Evolutionary conservation across 2,797 vertebrate species (phyloP).

Genomic region (Clarias fuscus): DNA sequence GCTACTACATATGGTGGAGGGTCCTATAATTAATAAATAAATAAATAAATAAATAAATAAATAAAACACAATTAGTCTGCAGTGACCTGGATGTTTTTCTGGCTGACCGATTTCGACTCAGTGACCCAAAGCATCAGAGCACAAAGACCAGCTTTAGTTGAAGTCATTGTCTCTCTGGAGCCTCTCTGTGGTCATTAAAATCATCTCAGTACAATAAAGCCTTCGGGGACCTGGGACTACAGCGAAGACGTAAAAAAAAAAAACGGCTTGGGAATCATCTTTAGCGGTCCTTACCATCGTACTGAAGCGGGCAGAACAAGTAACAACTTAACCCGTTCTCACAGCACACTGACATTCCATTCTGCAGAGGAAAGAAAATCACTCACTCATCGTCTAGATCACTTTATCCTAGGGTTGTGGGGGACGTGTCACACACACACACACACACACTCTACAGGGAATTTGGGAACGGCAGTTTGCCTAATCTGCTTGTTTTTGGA

Average conservation of each 20-base stretch:
- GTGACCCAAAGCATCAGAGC: neutral
- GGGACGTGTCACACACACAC: too few species aligned
- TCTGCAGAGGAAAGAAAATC: neutral
- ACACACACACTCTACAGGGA: too few species aligned
- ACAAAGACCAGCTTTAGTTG: slow-evolving; percentile 18
- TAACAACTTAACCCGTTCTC: neutral
- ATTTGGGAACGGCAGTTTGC: too few species aligned
- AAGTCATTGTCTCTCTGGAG: slow-evolving; percentile 31
- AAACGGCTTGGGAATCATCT: slow-evolving; percentile 13
- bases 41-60: too few species aligned
- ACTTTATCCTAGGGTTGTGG: too few species aligned
- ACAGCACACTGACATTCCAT: neutral
- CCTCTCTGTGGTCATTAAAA: slow-evolving; percentile 29
- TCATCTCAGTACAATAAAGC: slow-evolving; percentile 4
- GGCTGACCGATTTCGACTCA: slow-evolving; percentile 28
- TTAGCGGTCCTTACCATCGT: slow-evolving; percentile 1
- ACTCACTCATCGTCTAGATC: neutral
- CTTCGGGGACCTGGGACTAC: neutral
- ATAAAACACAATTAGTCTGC: slow-evolving; percentile 20
- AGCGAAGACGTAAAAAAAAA: neutral
- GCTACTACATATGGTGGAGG: slow-evolving; percentile 24
- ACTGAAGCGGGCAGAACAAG: neutral
- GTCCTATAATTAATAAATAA: too few species aligned
- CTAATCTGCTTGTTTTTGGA: too few species aligned
- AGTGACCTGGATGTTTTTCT: slow-evolving; percentile 26